Evolutionary conservation across 2,888 invertebrate species (phyloP).

Genomic region (Sinopyrophorus schimmeli): DNA sequence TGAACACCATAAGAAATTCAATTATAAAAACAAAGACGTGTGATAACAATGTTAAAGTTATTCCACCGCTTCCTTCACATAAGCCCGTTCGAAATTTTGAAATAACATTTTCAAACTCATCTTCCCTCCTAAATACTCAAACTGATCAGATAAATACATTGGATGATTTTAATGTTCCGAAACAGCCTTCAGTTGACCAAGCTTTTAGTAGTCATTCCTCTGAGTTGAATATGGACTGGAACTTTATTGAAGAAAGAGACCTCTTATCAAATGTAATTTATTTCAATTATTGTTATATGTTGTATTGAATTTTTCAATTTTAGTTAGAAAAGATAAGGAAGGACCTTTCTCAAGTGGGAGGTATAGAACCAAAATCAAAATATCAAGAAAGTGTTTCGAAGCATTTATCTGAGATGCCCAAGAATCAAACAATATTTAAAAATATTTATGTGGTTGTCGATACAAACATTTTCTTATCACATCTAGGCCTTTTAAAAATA

Average conservation of each 20-base stretch:
- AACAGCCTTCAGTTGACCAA: too few relatives aligned
- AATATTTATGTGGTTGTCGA: conserved; percentile 55
- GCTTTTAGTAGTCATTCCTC: too few relatives aligned
- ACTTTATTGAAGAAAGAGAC: conserved; percentile 35
- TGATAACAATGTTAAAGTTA: too few relatives aligned
- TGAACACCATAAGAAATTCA: too few relatives aligned
- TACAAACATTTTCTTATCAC: conserved; percentile 58
- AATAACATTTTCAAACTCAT: too few relatives aligned
- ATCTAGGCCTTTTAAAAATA: conserved; percentile 51
- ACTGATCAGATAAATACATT: too few relatives aligned
- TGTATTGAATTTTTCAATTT: conserved; percentile 38
- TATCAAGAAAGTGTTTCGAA: conserved; percentile 9
- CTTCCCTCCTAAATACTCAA: too few relatives aligned
- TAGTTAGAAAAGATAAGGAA: conserved; percentile 34
- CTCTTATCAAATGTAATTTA: conserved; percentile 36
- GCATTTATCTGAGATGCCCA: conserved; percentile 1
- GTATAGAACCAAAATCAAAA: conserved; percentile 7
- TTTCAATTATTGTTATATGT: too few relatives aligned
- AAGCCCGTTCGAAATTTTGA: too few relatives aligned
- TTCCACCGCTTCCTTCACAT: too few relatives aligned
- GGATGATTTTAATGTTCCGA: too few relatives aligned
- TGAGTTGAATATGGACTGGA: conserved; percentile 48
- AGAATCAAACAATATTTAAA: conserved; percentile 21
- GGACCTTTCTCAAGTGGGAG: conserved; percentile 4
- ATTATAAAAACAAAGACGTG: too few relatives aligned